These are phyloP conservation scores for Musca domestica DNA, from an alignment of 1,140 invertebrate genomes.

Conservation along the genomic window DNA sequence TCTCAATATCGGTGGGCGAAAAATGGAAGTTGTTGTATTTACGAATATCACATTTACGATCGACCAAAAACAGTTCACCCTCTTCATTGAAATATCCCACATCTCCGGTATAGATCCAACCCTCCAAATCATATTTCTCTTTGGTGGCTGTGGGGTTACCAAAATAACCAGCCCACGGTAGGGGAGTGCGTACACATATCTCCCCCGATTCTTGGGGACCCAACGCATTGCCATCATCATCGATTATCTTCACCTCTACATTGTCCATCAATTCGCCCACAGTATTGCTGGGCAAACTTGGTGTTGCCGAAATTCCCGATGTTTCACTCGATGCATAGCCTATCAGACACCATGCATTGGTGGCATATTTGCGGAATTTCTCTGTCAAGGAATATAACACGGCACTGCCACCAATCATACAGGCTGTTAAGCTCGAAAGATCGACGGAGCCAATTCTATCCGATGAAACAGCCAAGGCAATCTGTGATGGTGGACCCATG, in stretches of 20 bases:
- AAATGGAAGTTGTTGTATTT: conserved; percentile 51
- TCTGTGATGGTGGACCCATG: conserved; percentile 22
- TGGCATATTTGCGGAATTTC: conserved; percentile 26
- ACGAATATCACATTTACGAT: conserved; percentile 66
- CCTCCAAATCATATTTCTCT: conserved; percentile 42
- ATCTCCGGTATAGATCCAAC: conserved; percentile 69
- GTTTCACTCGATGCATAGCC: conserved; percentile 40
- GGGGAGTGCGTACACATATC: conserved; percentile 32
- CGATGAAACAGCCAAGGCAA: conserved; percentile 18
- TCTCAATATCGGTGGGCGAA: conserved; percentile 42
- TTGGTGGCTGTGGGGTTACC: conserved; percentile 33
- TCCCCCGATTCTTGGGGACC: conserved; percentile 34
- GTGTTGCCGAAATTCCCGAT: conserved; percentile 22
- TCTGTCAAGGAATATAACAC: conserved; percentile 32
- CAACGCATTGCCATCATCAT: conserved; percentile 36
- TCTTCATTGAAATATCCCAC: conserved; percentile 61
- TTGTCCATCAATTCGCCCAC: conserved; percentile 30
- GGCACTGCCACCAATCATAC: conserved; percentile 24
- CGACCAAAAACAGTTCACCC: conserved; percentile 58
- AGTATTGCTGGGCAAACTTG: conserved; percentile 28
- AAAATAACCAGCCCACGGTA: conserved; percentile 39
- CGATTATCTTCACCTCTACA: conserved; percentile 43
- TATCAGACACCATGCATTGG: conserved; percentile 24
- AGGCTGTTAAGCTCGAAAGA: conserved; percentile 29
- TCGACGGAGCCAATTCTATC: conserved; percentile 10